Evolutionary conservation across 2,113 vertebrate species (phyloP), one percentile per base, ranked within the genome.

Genomic region (Ardeotis arabs): DNA sequence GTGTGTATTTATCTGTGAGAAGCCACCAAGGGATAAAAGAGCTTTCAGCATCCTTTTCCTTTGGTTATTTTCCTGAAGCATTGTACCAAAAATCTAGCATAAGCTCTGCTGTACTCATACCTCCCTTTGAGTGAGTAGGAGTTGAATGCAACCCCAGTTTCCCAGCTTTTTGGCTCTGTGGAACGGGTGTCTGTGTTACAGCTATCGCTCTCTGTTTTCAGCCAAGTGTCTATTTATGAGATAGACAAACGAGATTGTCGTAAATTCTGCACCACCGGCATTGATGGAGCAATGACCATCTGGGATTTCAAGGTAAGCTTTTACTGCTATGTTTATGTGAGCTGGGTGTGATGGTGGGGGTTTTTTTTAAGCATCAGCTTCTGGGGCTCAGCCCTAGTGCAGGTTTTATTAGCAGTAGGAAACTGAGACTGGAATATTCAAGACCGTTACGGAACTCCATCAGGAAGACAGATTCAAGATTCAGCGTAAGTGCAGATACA

Each of bases 201-300:
- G 86, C 88, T 84, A 5, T 77, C 58, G 3, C 88, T 91, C 82
- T 85, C 60, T 75, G 66, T 95, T 96, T 95, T 53, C 94, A 99
- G 99, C 98, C 99, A 99, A 98, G 99, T 99, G 98, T 99, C 99
- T 98, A 99, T 99, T 98, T 99, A 99, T 96, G 99, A 99, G 95
- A 99, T 99, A 96, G 99, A 99, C 98, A 99, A 99, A 98, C 99
- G 98, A 97, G 99, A 99, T 78, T 99, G 99, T 98, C 99, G 99
- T 90, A 99, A 99, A 97, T 99, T 99, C 98, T 99, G 99, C 98
- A 99, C 99, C 98, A 99, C 99, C 13, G 99, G 99, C 97, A 99
- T 99, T 12, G 99, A 99, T 85, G 99, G 99, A 97, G 99, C 99
- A 50, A 99, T 99, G 99, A 99, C 99, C 96, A 99, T 99, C 98